Conservation (phyloP, 2,797 vertebrate species). For the Brachyrhaphis roseni region DNA sequence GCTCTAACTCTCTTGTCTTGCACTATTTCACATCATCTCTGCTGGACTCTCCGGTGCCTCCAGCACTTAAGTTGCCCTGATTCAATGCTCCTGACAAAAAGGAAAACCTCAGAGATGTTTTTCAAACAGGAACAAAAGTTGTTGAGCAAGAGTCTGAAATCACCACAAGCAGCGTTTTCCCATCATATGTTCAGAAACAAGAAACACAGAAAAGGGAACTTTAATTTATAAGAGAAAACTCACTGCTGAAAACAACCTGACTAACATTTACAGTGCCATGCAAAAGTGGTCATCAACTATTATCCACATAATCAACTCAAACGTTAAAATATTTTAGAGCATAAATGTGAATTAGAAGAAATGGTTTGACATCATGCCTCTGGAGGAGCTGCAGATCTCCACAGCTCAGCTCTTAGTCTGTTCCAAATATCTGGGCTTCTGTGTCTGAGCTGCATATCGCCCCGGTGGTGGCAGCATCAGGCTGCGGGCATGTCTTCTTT, state of each 20-base stretch:
- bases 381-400: not conserved
- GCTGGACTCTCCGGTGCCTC: conserved; percentile 28
- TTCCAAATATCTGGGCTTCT: not conserved
- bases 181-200: conserved; percentile 15
- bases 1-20: conserved; percentile 30
- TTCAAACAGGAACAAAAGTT: conserved; percentile 67
- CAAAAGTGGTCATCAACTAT: not conserved
- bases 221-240: conserved; percentile 41
- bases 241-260: conserved; percentile 1
- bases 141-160: conserved; percentile 65
- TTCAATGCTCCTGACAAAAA: conserved; percentile 65
- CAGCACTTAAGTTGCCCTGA: conserved; percentile 44
- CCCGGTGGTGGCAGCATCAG: not conserved
- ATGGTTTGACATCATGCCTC: not conserved
- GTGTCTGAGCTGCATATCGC: not conserved
- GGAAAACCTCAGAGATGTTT: conserved; percentile 74
- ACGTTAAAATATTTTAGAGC: not conserved
- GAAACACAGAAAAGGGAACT: conserved; percentile 22
- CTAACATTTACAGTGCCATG: not conserved
- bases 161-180: conserved; percentile 35
- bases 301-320: not conserved
- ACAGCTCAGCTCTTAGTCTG: not conserved
- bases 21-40: conserved; percentile 31
- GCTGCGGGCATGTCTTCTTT: not conserved
- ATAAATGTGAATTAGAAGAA: not conserved